Conservation (phyloP, 2,113 vertebrate genomes). For the Epinephelus fuscoguttatus region DNA sequence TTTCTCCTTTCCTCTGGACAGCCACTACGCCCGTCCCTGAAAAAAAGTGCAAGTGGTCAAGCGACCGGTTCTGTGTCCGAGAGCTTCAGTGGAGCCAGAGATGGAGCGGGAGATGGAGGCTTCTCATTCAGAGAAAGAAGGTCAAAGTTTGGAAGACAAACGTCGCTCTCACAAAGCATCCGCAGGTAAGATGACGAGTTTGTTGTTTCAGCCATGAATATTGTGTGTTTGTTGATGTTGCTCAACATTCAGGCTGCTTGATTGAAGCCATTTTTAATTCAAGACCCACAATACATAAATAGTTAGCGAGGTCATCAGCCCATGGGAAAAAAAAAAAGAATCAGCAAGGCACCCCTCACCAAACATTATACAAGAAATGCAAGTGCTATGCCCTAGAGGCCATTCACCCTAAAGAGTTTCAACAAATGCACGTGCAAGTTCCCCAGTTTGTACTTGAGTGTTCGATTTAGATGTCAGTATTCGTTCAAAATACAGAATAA, state of each 20-base stretch:
- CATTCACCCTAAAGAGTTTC: not conserved
- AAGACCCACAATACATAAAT: not conserved
- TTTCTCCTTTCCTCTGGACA: slow-evolving; percentile 59
- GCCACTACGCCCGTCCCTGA: slow-evolving; percentile 84
- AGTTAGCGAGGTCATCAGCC: not conserved
- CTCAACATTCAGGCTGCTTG: not conserved
- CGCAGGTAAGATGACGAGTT: slow-evolving; percentile 85
- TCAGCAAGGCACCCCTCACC: not conserved
- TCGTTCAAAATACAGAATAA: too few relatives aligned
- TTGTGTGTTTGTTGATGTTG: not conserved
- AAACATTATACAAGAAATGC: not conserved
- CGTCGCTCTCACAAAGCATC: slow-evolving; percentile 94
- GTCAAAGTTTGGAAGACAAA: slow-evolving; percentile 86
- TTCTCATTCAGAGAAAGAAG: slow-evolving; percentile 70
- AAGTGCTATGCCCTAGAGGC: not conserved
- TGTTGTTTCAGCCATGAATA: not conserved
- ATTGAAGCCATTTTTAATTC: not conserved
- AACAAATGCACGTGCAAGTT: too few relatives aligned
- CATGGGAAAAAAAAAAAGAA: not conserved
- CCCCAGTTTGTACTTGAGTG: too few relatives aligned
- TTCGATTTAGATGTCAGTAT: too few relatives aligned
- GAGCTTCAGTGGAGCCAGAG: slow-evolving; percentile 40
- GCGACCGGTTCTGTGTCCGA: slow-evolving; percentile 75
- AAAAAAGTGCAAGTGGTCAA: slow-evolving; percentile 87
- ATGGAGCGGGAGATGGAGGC: slow-evolving; percentile 54